Percentiles rank a stretch among this genome's conserved stretches.
phyloP scores from a whole-genome alignment of 2,113 vertebrate genomes.

The Arvicanthis niloticus region DNA sequence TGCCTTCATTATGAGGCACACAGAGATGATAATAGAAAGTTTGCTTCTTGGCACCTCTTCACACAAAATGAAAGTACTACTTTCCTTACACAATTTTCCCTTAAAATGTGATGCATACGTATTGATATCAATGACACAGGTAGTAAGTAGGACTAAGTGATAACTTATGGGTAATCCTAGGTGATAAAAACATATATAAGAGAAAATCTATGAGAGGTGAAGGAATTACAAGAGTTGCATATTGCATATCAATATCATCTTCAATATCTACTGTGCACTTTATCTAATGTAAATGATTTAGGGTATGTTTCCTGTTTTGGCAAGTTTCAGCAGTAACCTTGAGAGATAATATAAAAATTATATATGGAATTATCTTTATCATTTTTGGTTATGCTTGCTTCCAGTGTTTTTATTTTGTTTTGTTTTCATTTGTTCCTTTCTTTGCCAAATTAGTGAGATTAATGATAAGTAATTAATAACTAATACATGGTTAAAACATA shows the following conservation, averaged over 20 bases:
- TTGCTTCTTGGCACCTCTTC: neutral
- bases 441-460: neutral
- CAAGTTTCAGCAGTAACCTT: neutral
- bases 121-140: neutral
- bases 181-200: too few species aligned
- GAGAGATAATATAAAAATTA: neutral
- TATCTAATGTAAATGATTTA: neutral
- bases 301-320: neutral
- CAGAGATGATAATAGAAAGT: neutral
- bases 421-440: neutral
- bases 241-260: neutral
- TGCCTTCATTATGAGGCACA: neutral
- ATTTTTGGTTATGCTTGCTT: neutral
- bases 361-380: neutral
- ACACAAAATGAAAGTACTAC: neutral
- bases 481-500: neutral
- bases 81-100: neutral
- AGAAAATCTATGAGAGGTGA: constrained; percentile 11
- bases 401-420: neutral
- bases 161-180: constrained; percentile 33
- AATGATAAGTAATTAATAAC: neutral
- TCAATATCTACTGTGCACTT: neutral
- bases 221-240: constrained; percentile 26
- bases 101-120: constrained; percentile 7
- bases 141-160: constrained; percentile 23